phyloP scores from a whole-genome alignment of 2,888 invertebrate species.

The Crocallis elinguaria region DNA sequence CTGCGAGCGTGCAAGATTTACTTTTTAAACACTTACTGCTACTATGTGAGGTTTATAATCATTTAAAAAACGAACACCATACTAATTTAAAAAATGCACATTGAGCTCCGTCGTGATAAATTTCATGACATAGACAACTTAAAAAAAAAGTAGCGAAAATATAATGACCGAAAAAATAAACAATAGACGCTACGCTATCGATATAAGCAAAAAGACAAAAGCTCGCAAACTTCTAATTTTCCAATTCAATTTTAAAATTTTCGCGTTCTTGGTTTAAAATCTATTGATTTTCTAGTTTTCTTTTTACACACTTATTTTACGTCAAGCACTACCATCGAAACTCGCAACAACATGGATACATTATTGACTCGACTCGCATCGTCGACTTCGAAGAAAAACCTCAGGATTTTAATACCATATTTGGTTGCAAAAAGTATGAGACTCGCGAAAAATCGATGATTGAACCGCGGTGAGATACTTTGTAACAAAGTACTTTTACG shows the following conservation, averaged over 20 bases:
- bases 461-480: conserved; percentile 8
- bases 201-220: too few species aligned
- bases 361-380: background rate
- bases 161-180: too few species aligned
- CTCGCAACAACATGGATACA: background rate
- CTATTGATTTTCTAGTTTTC: background rate
- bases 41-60: background rate
- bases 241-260: too few species aligned
- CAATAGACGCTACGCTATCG: too few species aligned
- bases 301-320: background rate
- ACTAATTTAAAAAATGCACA: too few species aligned
- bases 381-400: conserved; percentile 26
- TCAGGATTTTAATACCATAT: conserved; percentile 29
- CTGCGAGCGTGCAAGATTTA: conserved; percentile 2
- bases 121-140: too few species aligned
- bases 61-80: background rate
- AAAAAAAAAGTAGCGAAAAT: too few species aligned
- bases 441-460: conserved; percentile 5
- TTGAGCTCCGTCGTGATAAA: too few species aligned
- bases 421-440: conserved; percentile 17
- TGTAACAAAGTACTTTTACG: conserved; percentile 11
- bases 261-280: background rate
- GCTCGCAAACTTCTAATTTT: too few species aligned
- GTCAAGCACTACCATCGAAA: background rate
- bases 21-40: conserved; percentile 6